Base-by-base conservation (phyloP, 2,113 vertebrate species). In the Cynocephalus volans region DNA sequence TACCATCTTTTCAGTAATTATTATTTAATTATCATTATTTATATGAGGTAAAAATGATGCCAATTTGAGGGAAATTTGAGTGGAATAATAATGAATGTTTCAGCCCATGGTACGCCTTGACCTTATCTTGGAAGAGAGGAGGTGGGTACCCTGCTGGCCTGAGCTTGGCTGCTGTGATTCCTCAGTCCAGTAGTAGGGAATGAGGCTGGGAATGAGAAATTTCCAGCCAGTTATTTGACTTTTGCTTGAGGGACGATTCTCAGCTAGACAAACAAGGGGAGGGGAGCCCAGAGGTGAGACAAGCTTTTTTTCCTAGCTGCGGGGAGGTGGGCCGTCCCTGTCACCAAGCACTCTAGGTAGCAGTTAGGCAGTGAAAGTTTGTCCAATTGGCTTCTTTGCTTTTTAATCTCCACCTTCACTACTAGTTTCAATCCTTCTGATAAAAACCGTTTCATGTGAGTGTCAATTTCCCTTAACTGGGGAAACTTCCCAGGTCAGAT, bases 391-490 rank as follows among this genome's bases (percentile, higher is more conserved):
- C 31, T 58, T 72, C 41, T 81, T 93, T 26, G 23, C 79, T 97
- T 92, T 48, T 77, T 23, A 64, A 56, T 90, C 52, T 91, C 64
- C 86, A 28, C 5, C 26, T 83, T 75, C 2, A 23, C 24, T 41
- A 2, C 31, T 60, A 23, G 17, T 58, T 60, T 93, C 52, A 70
- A 33, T 79, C 21, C 3, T 41, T 73, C 17, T 58, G 54, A 90
- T 62, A 86, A 88, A 92, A 88, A 65, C 21, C 81, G 41, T 24
- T 70, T 93, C 86, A 45, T 8, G 23, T 36, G 50, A 73, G 5
- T 33, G 36, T 73, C n/a, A 54, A 4, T 97, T 94, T 87, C 83
- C 65, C 52, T 96, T 88, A 79, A 83, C 77, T 64, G 77, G 88
- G 45, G 33, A 90, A 82, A 91, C 28, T 79, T 86, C 31, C 45